Percentiles rank a stretch among this genome's conserved stretches.
phyloP scores from a whole-genome alignment of 2,888 invertebrate species.

The Tachystola acroxantha region DNA sequence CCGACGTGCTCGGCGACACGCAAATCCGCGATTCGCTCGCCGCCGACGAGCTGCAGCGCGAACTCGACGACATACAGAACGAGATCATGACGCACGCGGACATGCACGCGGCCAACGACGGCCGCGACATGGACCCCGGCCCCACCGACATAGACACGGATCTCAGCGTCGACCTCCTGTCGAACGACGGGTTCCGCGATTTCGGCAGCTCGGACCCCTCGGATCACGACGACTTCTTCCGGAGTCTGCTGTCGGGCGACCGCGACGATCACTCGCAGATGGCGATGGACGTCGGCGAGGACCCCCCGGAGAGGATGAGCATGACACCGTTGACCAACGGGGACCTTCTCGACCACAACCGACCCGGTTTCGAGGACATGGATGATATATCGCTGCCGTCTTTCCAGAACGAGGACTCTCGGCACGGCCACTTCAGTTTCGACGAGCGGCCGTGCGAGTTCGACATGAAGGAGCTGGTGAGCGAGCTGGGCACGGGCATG shows the following conservation, averaged over 20 bases:
- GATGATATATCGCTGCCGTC: conserved; percentile 65
- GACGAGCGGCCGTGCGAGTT: conserved; percentile 58
- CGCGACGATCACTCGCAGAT: conserved; percentile 42
- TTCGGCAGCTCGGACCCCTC: conserved; percentile 48
- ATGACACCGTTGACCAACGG: conserved; percentile 60
- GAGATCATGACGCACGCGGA: conserved; percentile 65
- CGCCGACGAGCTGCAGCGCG: conserved; percentile 60
- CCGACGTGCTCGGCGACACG: conserved; percentile 47
- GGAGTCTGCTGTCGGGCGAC: conserved; percentile 49
- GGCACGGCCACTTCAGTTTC: conserved; percentile 34
- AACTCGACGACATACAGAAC: conserved; percentile 64
- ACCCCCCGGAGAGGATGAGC: conserved; percentile 51
- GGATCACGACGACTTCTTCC: conserved; percentile 62
- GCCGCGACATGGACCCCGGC: conserved; percentile 25
- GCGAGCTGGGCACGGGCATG: conserved; percentile 80
- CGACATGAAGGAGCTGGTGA: conserved; percentile 80
- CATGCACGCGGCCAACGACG: conserved; percentile 38
- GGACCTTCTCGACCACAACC: conserved; percentile 57
- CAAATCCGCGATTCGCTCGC: conserved; percentile 53
- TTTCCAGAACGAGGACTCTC: conserved; percentile 57
- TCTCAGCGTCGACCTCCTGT: conserved; percentile 43
- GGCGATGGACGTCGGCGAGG: conserved; percentile 60
- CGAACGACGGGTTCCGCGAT: conserved; percentile 50
- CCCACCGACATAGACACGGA: conserved; percentile 47
- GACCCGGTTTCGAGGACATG: conserved; percentile 63